Evolutionary conservation across 2,888 invertebrate genomes (phyloP).

Genomic region (Aporophyla nigra): DNA sequence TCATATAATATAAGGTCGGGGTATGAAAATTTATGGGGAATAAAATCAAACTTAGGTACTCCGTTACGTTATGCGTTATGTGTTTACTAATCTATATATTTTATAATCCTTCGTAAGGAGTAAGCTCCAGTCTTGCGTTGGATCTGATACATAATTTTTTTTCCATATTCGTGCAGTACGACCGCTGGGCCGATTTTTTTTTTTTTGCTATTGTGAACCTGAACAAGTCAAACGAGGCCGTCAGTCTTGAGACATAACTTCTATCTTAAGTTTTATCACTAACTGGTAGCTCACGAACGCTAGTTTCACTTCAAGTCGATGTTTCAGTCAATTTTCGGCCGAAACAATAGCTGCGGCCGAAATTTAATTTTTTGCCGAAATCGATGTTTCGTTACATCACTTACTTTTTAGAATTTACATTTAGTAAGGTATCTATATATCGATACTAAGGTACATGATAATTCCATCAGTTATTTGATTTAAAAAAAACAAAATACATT

Average conservation of each 20-base stretch:
- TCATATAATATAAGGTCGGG: no score
- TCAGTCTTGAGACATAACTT: not conserved
- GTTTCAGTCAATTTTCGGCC: not conserved
- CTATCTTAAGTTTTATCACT: not conserved
- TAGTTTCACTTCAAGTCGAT: not conserved
- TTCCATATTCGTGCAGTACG: no score
- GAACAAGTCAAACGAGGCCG: not conserved
- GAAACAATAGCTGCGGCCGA: not conserved
- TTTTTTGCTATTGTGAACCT: not conserved
- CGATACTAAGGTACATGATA: not conserved
- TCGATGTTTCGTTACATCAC: not conserved
- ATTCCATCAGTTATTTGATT: constrained; percentile 14
- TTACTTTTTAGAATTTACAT: not conserved
- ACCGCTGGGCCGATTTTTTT: no score
- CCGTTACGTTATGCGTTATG: no score
- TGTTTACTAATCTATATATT: no score
- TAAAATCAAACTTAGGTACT: no score
- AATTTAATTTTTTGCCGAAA: not conserved
- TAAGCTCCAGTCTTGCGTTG: no score
- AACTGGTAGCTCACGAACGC: not conserved
- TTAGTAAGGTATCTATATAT: not conserved
- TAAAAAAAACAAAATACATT: not conserved
- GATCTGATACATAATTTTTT: no score
- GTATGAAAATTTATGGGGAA: no score
- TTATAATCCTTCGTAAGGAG: no score